Base-by-base conservation (phyloP, 2,888 invertebrate genomes). In the Nysson spinosus region DNA sequence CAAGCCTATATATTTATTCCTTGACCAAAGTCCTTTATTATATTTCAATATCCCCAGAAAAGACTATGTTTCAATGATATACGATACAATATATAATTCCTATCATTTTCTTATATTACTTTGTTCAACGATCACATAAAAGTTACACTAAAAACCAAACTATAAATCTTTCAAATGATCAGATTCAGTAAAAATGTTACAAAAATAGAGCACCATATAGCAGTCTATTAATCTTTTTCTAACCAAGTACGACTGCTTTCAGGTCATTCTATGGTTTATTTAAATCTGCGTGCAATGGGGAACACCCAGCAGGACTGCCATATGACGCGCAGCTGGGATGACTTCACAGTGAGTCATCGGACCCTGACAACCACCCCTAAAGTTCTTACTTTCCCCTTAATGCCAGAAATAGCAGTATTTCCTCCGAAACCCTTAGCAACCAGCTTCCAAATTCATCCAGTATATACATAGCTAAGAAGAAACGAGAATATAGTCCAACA, bases 271-370 rank as follows among this genome's bases (percentile, higher is more conserved):
- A 9, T 22, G 24, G n/a, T 40, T 22, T 40, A 40, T 43, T 43
- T 28, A 32, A 17, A 57, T 61, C 49, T 34, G 44, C 3, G 34
- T 44, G 16, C 30, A 34, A 11, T 40, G 40, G 47, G n/a, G 50
- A 72, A 55, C 20, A 51, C 24, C 35, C 47, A 60, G 47, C 11
- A 17, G 11, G 35, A 16, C 39, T 20, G 37, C 72, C 75, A 72
- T 57, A 63, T 74, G 74, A 72, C 72, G 51, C 49, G 58, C 74
- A 74, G 74, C 72, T 74, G 74, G 69, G 22, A 63, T 63, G 49
- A 43, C 55, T 49, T 12, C 40, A 22, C 16, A 52, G 60, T 75
- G 74, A 75, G 40, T 75, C 74, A 74, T 42, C 34, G 14, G 14
- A 26, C 9, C 55, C 39, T 50, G 55, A 56, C 74, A 72, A 74